Evolutionary conservation across 2,113 vertebrate genomes (phyloP).

Genomic region (Gavialis gangeticus): DNA sequence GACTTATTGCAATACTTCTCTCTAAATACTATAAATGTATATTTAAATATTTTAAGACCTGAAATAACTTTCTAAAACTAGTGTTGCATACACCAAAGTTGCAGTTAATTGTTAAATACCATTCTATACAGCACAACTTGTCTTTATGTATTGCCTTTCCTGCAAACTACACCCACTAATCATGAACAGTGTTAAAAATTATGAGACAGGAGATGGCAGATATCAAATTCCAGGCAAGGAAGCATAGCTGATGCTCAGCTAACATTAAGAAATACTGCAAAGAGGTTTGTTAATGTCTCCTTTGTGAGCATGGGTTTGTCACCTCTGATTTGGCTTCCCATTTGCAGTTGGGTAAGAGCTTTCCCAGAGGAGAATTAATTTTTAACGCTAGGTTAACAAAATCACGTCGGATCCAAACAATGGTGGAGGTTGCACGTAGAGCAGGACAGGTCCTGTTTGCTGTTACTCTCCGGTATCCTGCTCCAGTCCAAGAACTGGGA

Average conservation of each 20-base stretch:
- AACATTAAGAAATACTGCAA: neutral
- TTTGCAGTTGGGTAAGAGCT: neutral
- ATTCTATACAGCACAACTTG: neutral
- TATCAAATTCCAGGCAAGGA: neutral
- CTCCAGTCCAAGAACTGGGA: neutral
- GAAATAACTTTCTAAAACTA: neutral
- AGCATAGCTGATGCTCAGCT: neutral
- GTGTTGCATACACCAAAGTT: neutral
- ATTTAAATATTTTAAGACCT: too few relatives aligned
- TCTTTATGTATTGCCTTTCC: neutral
- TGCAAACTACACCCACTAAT: neutral
- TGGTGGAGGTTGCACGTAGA: too few relatives aligned
- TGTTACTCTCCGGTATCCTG: neutral
- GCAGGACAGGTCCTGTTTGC: neutral
- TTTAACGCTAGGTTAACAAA: neutral
- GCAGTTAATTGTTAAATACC: neutral
- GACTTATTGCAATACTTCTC: accelerated
- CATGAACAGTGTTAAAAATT: neutral
- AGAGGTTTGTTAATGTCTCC: neutral
- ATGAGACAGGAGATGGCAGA: neutral
- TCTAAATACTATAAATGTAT: neutral
- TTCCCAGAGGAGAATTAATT: neutral
- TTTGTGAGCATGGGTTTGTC: too few relatives aligned
- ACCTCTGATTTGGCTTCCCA: accelerated
- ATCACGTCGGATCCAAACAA: neutral